phyloP scores from a whole-genome alignment of 2,888 invertebrate species.

The Nemotelus nigrinus region DNA sequence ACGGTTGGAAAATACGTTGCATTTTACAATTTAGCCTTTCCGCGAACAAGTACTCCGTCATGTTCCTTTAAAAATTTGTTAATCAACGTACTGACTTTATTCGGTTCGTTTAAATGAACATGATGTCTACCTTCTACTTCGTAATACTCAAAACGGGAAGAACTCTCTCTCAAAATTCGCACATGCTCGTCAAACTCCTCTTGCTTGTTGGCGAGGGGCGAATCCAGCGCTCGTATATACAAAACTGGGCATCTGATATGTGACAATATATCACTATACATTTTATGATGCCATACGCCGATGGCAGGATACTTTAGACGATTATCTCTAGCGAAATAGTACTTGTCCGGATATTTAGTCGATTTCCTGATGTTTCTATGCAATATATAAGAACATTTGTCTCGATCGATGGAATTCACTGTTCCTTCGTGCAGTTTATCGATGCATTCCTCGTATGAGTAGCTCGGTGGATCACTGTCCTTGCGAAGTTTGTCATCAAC shows the following conservation, averaged over 20 bases:
- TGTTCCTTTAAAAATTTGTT: constrained; percentile 54
- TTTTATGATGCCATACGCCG: constrained; percentile 60
- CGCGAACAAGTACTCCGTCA: neutral
- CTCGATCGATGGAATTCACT: constrained; percentile 68
- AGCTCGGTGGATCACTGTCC: constrained; percentile 70
- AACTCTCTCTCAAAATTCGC: constrained; percentile 67
- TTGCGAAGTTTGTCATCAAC: constrained; percentile 64
- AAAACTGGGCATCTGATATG: constrained; percentile 73
- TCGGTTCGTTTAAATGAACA: constrained; percentile 76
- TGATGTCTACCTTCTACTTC: constrained; percentile 77
- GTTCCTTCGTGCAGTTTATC: constrained; percentile 70
- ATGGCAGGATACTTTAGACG: constrained; percentile 66
- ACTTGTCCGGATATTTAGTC: constrained; percentile 69
- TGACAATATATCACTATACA: constrained; percentile 68
- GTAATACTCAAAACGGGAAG: constrained; percentile 69
- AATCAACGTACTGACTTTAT: constrained; percentile 68
- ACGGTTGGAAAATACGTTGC: neutral
- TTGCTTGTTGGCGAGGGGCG: constrained; percentile 68
- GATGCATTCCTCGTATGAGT: constrained; percentile 71
- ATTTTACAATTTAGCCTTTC: constrained; percentile 14
- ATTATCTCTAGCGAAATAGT: constrained; percentile 73
- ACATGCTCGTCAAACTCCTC: constrained; percentile 69
- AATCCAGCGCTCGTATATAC: constrained; percentile 70
- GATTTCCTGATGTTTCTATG: constrained; percentile 70
- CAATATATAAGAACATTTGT: constrained; percentile 68